These are phyloP conservation scores for Polyploca ridens DNA, from an alignment of 2,888 invertebrate species.

Conservation along the genomic window DNA sequence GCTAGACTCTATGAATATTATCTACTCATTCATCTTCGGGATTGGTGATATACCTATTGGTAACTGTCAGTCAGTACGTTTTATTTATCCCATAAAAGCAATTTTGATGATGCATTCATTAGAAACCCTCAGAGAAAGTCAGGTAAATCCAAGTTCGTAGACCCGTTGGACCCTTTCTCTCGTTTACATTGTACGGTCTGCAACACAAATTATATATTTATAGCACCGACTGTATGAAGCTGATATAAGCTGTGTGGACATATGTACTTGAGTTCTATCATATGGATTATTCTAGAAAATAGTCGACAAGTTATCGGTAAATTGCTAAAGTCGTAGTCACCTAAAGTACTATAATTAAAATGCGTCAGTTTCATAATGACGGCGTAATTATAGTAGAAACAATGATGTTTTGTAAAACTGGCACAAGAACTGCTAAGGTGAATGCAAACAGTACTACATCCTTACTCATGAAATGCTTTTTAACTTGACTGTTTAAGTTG, in stretches of 20 bases:
- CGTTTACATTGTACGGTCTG: not conserved
- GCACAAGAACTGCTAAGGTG: not conserved
- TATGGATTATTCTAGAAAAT: no score
- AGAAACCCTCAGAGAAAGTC: not conserved
- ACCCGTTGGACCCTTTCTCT: constrained; percentile 4
- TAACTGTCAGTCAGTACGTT: no score
- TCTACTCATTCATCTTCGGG: no score
- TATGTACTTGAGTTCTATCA: not conserved
- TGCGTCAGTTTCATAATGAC: no score
- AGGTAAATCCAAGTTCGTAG: not conserved
- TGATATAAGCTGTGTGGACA: not conserved
- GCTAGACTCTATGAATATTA: no score
- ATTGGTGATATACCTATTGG: no score
- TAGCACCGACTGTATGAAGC: not conserved
- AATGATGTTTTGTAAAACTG: not conserved
- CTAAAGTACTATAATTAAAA: no score
- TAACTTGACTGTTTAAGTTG: no score
- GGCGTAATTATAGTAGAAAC: not conserved
- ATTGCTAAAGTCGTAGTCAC: no score
- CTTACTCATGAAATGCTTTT: no score
- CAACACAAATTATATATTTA: not conserved
- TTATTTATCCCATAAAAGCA: not conserved
- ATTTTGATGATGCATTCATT: not conserved
- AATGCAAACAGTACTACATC: not conserved
- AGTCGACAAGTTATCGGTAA: no score